A percentile compares a stretch with the other conserved stretches of the same genome.
phyloP scores from a whole-genome alignment of 1,140 invertebrate genomes.

The Danaus plexippus region DNA sequence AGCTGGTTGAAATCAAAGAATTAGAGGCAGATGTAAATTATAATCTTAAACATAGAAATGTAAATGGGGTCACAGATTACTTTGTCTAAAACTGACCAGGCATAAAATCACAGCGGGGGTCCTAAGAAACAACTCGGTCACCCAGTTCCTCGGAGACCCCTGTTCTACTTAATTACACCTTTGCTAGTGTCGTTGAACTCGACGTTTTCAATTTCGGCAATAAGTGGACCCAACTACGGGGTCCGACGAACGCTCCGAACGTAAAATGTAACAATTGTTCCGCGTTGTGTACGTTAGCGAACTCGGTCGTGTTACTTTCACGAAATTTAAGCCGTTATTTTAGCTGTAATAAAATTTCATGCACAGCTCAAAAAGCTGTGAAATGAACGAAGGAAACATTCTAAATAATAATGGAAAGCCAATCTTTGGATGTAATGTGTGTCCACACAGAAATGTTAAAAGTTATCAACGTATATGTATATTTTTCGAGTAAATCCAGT shows the following conservation, averaged over 20 bases:
- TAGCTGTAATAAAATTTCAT: too few relatives aligned
- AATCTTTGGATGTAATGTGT: too few relatives aligned
- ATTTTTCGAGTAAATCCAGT: too few relatives aligned
- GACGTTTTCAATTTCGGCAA: slow-evolving; percentile 41
- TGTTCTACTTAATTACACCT: slow-evolving; percentile 59
- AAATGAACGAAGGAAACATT: not conserved
- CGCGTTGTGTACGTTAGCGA: slow-evolving; percentile 7
- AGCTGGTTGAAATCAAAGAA: slow-evolving; percentile 24
- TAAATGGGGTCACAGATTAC: slow-evolving; percentile 14
- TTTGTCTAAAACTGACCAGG: slow-evolving; percentile 67
- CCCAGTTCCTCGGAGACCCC: slow-evolving; percentile 53
- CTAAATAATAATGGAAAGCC: too few relatives aligned
- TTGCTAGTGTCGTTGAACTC: slow-evolving; percentile 60
- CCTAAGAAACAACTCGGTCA: slow-evolving; percentile 53
- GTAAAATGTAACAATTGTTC: slow-evolving; percentile 16
- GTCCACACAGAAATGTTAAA: too few relatives aligned
- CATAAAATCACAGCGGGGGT: slow-evolving; percentile 44
- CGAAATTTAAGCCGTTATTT: not conserved
- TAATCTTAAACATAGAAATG: slow-evolving; percentile 16
- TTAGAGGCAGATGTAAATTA: slow-evolving; percentile 35
- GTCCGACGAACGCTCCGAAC: slow-evolving; percentile 23
- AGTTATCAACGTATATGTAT: too few relatives aligned
- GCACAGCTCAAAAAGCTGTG: slow-evolving; percentile 1
- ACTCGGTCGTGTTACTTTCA: slow-evolving; percentile 4
- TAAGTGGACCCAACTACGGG: slow-evolving; percentile 59